Evolutionary conservation across 2,888 invertebrate genomes (phyloP), one percentile per base, ranked within the genome.

Genomic region (Neoitamus cyanurus): DNA sequence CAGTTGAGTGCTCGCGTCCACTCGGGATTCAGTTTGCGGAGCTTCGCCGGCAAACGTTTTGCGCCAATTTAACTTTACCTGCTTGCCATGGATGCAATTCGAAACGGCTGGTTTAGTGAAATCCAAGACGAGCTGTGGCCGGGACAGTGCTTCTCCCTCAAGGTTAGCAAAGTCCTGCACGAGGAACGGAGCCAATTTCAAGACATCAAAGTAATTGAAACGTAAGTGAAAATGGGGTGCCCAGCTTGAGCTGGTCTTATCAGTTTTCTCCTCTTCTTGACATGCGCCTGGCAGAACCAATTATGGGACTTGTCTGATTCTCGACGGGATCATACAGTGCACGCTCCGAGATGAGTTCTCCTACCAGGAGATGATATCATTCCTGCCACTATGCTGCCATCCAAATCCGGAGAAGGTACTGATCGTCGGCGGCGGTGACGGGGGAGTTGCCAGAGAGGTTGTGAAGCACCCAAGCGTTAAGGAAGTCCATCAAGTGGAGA

Each of bases 291-390:
- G 80, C 85, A 96, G 96, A 85, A 93, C 93, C 88, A 93, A 94
- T 68, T 95, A 98, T 89, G 99, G 99, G 0, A 95, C 93, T 88
- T 97, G 96, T 1, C 92, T 99, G 73, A 95, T 98, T 1, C 92
- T 99, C 68, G 99, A 99, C 92, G 98, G 98, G 30, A 97, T 99
- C 31, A 98, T 99, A 87, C 99, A 99, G 90, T 98, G 98, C 89
- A 97, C 99, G 0, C 96, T 99, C 90, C 94, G 94, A 88, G 99
- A 99, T 92, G 99, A 99, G 91, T 98, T 97, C 91, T 94, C 98
- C 0, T 99, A 99, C 91, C 99, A 99, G 92, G 99, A 99, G 92
- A 99, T 99, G 98, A 97, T 99, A 88, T 94, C 98, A 0, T 98
- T 98, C 90, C 91, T 99, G 72, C 98, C 99, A 0, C 92, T 99